Evolutionary conservation across 2,888 invertebrate genomes (phyloP).

Genomic region (Spatulosminthurus flaviceps): DNA sequence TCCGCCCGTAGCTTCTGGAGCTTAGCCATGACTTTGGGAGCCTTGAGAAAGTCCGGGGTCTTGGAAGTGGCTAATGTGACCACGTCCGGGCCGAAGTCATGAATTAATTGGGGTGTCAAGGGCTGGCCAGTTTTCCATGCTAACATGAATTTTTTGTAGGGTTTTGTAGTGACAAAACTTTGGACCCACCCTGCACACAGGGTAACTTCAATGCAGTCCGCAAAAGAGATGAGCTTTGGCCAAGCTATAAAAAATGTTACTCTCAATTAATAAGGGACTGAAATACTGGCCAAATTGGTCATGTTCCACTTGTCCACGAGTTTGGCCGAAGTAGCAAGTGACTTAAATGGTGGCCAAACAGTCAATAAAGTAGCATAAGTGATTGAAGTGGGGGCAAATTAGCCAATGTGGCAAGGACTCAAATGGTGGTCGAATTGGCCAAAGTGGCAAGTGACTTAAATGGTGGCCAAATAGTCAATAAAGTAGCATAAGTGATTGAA

Average conservation of each 20-base stretch:
- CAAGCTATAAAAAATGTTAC: background rate
- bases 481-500: too few species aligned
- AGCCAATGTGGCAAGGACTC: too few species aligned
- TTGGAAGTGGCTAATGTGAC: background rate
- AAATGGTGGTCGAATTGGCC: too few species aligned
- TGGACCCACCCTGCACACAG: background rate
- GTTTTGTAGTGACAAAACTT: background rate
- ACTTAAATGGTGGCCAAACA: too few species aligned
- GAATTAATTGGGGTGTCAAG: background rate
- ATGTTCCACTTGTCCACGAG: too few species aligned
- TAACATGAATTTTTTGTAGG: background rate
- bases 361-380: too few species aligned
- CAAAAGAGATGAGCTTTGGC: slow-evolving; percentile 11
- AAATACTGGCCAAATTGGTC: too few species aligned
- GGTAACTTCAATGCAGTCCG: background rate
- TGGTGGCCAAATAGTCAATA: too few species aligned
- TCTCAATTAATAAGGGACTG: too few species aligned
- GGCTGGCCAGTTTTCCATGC: slow-evolving; percentile 18
- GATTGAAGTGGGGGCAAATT: too few species aligned
- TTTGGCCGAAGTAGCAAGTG: too few species aligned
- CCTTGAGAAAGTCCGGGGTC: background rate
- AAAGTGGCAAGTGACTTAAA: too few species aligned
- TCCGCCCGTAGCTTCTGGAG: background rate
- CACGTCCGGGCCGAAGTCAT: background rate
- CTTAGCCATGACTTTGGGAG: background rate